A percentile compares a stretch with the other conserved stretches of the same genome.
Conservation (phyloP, 2,888 invertebrate genomes). For the Clusia tigrina region DNA sequence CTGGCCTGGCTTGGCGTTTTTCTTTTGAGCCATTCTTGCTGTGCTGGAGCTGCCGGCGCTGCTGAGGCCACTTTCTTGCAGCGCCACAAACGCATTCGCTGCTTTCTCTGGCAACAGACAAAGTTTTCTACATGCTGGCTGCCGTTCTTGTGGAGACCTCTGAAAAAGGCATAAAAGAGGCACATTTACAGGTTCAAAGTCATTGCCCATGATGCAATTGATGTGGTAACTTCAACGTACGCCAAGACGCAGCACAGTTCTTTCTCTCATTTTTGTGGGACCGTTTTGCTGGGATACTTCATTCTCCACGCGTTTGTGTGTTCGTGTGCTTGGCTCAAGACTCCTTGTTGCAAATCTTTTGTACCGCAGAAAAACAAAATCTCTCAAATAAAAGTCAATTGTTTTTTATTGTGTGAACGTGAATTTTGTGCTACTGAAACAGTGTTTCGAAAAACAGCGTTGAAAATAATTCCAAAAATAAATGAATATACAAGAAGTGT, state of each 20-base stretch:
- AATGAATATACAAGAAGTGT: too few relatives aligned
- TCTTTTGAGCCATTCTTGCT: neutral
- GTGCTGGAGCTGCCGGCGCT: neutral
- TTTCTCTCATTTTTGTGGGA: constrained; percentile 33
- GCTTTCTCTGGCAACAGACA: constrained; percentile 11
- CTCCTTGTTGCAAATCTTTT: too few relatives aligned
- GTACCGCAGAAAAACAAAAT: too few relatives aligned
- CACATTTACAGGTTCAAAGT: constrained; percentile 64
- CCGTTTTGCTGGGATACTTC: too few relatives aligned
- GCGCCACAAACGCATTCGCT: constrained; percentile 39
- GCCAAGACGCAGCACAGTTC: constrained; percentile 22
- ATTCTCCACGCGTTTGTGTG: too few relatives aligned
- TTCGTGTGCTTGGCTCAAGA: too few relatives aligned
- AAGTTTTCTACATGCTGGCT: neutral
- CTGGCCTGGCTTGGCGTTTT: neutral
- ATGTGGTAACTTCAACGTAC: constrained; percentile 64
- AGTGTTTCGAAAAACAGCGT: too few relatives aligned
- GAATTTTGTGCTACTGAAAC: too few relatives aligned
- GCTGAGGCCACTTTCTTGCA: constrained; percentile 34
- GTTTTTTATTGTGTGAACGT: too few relatives aligned
- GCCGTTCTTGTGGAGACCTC: constrained; percentile 47
- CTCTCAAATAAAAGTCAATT: too few relatives aligned
- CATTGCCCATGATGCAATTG: constrained; percentile 66
- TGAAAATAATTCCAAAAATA: too few relatives aligned
- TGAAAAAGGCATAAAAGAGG: constrained; percentile 65